Percentiles rank a stretch among this genome's conserved stretches.
phyloP scores from a whole-genome alignment of 2,113 vertebrate genomes.

The Lates calcarifer region DNA sequence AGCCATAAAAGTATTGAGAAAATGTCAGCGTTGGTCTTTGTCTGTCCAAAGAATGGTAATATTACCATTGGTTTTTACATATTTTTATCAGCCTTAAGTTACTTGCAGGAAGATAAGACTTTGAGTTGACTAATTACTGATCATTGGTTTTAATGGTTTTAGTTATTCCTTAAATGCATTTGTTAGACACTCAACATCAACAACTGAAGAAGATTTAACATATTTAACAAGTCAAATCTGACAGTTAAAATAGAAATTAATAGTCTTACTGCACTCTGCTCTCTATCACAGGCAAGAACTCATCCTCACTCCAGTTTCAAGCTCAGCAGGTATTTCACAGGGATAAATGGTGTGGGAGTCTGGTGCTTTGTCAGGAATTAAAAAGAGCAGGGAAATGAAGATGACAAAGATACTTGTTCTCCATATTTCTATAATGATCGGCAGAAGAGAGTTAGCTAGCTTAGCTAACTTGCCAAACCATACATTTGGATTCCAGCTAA shows the following conservation, averaged over 20 bases:
- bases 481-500: not conserved
- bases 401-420: slow-evolving; percentile 20
- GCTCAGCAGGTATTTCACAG: slow-evolving; percentile 4
- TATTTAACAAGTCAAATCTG: not conserved
- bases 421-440: not conserved
- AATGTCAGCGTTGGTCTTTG: slow-evolving; percentile 18
- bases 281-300: not conserved
- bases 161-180: not conserved
- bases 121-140: not conserved
- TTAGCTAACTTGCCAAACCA: not conserved
- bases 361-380: slow-evolving; percentile 1
- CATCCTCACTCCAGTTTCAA: not conserved
- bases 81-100: slow-evolving; percentile 23
- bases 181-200: not conserved
- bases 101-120: not conserved
- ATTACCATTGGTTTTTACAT: not conserved
- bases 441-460: not conserved
- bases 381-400: slow-evolving; percentile 4
- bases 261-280: not conserved
- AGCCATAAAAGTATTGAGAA: slow-evolving; percentile 17
- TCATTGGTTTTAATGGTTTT: not conserved
- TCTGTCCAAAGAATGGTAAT: not conserved
- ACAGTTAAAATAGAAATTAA: not conserved
- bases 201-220: not conserved
- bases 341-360: slow-evolving; percentile 22